Evolutionary conservation across 1,140 invertebrate species (phyloP), one percentile per base, ranked within the genome.

Genomic region (Megalopta genalis): DNA sequence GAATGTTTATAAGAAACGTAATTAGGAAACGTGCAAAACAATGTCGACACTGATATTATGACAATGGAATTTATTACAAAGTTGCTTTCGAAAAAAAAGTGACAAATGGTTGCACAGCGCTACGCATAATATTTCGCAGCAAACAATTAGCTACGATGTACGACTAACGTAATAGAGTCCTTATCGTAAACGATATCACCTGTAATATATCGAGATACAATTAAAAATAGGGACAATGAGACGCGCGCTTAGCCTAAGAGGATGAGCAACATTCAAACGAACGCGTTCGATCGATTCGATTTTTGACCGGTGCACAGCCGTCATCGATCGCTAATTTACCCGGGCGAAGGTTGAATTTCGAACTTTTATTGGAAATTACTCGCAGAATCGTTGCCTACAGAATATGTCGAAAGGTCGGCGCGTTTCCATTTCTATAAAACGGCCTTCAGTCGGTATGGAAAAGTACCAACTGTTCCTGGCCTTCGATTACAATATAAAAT

Each of bases 31-130:
- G 12, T 10, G 9, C 39, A 42, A 37, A 37, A 0, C 0, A 54
- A 63, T 2, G 9, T 37, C 60, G 4, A 8, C 27, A 16, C 27
- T 7, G 7, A 6, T 9, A 32, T 84, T 77, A 87, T 86, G 85
- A 83, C 83, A 88, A 89, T 89, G 60, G 81, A 74, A 88, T 91
- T 91, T 91, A 91, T 90, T 91, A 88, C 81, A 89, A 90, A 90
- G 83, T 88, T 85, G 83, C 65, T 81, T 84, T 86, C 66, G 68
- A 86, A 78, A 82, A 86, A 78, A 82, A 90, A 89, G 54, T 89
- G 87, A 83, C 83, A 85, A 9, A 82, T 86, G 83, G 77, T 81
- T 77, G 74, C 82, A 87, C 82, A 85, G 84, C 84, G 75, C 69
- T 85, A 87, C 80, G 87, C 74, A 82, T 86, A 80, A 75, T 76